These are phyloP conservation scores for Eristalinus sepulchralis DNA, from an alignment of 2,888 invertebrate genomes.

Conservation along the genomic window DNA sequence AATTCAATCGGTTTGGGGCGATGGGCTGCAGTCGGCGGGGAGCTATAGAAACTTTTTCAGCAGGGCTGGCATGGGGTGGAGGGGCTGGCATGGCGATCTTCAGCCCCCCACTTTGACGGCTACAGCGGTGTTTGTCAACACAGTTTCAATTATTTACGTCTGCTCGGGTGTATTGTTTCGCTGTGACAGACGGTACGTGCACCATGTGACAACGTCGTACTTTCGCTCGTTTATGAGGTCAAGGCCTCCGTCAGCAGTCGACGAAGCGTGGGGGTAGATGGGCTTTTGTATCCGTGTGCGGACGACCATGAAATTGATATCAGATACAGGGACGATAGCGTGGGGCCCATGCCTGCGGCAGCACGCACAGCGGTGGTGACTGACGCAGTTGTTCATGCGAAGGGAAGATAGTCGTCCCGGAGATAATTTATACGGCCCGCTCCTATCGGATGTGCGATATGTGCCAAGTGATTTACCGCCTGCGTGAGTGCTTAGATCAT, in stretches of 20 bases:
- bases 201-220: not conserved
- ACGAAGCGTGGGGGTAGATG: not conserved
- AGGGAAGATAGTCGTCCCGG: conserved; percentile 3
- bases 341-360: conserved; percentile 17
- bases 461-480: conserved; percentile 29
- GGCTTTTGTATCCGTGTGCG: not conserved
- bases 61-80: not conserved
- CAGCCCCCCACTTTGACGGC: not conserved
- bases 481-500: not conserved
- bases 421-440: conserved; percentile 27
- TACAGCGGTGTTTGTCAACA: conserved; percentile 4
- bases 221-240: not conserved
- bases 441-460: conserved; percentile 13
- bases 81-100: not conserved
- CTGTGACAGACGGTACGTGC: not conserved
- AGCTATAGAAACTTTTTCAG: not conserved
- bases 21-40: not conserved
- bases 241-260: conserved; percentile 1
- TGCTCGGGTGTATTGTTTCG: not conserved
- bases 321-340: conserved; percentile 11
- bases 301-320: conserved; percentile 25
- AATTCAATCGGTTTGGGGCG: not conserved
- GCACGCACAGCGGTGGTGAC: conserved; percentile 4
- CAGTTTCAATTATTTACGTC: conserved; percentile 25
- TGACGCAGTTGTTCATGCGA: conserved; percentile 4